Evolutionary conservation across 2,113 vertebrate genomes (phyloP).

Genomic region (Lota lota): DNA sequence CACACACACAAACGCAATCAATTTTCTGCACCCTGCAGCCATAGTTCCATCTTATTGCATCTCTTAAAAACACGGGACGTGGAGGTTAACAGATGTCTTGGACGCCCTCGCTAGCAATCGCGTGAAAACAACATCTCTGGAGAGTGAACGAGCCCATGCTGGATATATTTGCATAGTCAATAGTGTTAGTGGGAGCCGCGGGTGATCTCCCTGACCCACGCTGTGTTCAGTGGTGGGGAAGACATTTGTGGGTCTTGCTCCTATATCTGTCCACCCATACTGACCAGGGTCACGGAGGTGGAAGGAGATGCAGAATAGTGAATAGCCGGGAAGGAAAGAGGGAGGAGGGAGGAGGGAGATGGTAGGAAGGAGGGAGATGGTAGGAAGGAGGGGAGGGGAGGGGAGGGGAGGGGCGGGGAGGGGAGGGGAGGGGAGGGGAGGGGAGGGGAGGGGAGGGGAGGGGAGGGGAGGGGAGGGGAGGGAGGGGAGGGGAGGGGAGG

Average conservation of each 20-base stretch:
- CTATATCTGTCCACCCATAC: conserved; percentile 16
- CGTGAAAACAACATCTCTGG: not conserved
- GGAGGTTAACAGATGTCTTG: conserved; percentile 1
- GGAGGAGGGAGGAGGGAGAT: conserved; percentile 19
- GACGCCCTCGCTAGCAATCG: not conserved
- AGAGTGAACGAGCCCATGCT: conserved; percentile 1
- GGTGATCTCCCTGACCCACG: conserved; percentile 29
- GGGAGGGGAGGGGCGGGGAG: conserved; percentile 13
- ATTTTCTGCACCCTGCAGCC: not conserved
- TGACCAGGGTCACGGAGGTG: conserved; percentile 41
- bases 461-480: conserved; percentile 9
- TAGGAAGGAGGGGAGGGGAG: not conserved
- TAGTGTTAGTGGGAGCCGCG: conserved; percentile 8
- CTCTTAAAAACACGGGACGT: conserved; percentile 11
- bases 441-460: conserved; percentile 28
- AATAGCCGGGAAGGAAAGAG: conserved; percentile 14
- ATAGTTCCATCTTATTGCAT: not conserved
- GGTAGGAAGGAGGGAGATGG: too few species aligned
- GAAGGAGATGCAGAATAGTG: conserved; percentile 32
- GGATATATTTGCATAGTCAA: conserved; percentile 23
- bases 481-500: conserved; percentile 12
- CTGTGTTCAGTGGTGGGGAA: conserved; percentile 22
- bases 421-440: conserved; percentile 30
- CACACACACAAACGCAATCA: too few species aligned
- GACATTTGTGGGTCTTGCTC: conserved; percentile 13